A percentile compares a stretch with the other conserved stretches of the same genome.
Evolutionary conservation across 2,888 invertebrate genomes (phyloP).

Genomic region (Gandaritis pyraliata): DNA sequence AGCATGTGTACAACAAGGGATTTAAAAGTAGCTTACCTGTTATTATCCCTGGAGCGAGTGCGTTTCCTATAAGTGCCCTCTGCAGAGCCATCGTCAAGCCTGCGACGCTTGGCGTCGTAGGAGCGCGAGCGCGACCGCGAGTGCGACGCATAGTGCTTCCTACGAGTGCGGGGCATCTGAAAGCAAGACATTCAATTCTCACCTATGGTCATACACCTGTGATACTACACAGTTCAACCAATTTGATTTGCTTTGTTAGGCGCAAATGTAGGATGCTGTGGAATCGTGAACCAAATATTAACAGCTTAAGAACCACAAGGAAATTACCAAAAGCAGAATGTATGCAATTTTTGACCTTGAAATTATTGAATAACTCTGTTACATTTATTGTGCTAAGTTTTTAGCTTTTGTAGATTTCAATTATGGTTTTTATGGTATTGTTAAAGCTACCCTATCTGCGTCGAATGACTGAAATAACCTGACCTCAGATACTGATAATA

Average conservation of each 20-base stretch:
- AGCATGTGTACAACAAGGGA: background rate
- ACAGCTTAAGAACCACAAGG: background rate
- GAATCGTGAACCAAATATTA: no score
- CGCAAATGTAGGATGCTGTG: no score
- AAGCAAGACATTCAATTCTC: slow-evolving; percentile 39
- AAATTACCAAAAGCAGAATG: slow-evolving; percentile 5
- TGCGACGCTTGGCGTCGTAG: slow-evolving; percentile 88
- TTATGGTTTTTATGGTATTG: no score
- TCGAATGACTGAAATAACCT: no score
- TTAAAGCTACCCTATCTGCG: no score
- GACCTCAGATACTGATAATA: no score
- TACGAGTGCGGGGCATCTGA: slow-evolving; percentile 94
- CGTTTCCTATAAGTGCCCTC: slow-evolving; percentile 78
- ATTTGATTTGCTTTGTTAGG: no score
- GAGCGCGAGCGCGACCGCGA: slow-evolving; percentile 84
- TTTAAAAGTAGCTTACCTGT: slow-evolving; percentile 80
- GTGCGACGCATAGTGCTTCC: slow-evolving; percentile 90
- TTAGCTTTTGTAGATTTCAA: no score
- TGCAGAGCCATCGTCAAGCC: slow-evolving; percentile 84
- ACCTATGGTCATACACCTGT: background rate
- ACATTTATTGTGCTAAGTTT: no score
- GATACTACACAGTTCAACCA: no score
- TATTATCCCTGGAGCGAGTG: slow-evolving; percentile 77
- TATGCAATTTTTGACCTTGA: background rate
- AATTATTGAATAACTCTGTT: no score